Evolutionary conservation across 2,113 vertebrate genomes (phyloP), one percentile per base, ranked within the genome.

Genomic region (Ochotona curzoniae): DNA sequence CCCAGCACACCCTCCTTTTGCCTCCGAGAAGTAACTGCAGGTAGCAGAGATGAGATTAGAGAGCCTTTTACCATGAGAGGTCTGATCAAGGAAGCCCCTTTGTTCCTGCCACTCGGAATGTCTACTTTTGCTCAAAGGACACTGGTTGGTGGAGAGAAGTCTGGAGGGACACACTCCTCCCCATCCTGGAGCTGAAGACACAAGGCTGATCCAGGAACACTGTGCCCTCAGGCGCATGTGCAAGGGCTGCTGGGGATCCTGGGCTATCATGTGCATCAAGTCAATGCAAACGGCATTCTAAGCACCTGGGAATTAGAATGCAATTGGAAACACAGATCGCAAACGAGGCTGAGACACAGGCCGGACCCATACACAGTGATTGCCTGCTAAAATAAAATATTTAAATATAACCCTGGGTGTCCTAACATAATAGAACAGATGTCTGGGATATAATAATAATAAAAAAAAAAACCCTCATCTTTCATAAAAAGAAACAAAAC

Each of bases 121-220:
- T 78, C 15, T 44, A 6, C 9, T 54, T 23, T 18, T 89, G 5
- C 26, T 78, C 25, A 71, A 82, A 26, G 32, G 5, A 38, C 6
- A 32, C 8, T 1, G 32, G 14, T 28, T 1, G 12, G 0, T 2
- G 14, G 5, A 0, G 3, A 11, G 18, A 13, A 8, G 30, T 3
- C 25, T 66, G 5, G 3, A 61, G 47, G 18, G 30, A 60, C 47
- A 67, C 13, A 1, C 60, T 28, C 6, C 8, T 21, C 18, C 28
- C 49, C 3, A 25, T 11, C 21, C 1, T 74, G 32, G 28, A 30
- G 28, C 11, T 74, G 12, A 10, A 73, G 3, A n/a, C 5, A 13
- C 2, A 9, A 7, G 35, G 14, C 6, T 6, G 21, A 57, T 30
- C 7, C 44, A 9, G 7, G 20, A 87, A 61, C 1, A 1, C 49